Conservation (phyloP, 2,113 vertebrate genomes). For the Thamnophis sirtalis region DNA sequence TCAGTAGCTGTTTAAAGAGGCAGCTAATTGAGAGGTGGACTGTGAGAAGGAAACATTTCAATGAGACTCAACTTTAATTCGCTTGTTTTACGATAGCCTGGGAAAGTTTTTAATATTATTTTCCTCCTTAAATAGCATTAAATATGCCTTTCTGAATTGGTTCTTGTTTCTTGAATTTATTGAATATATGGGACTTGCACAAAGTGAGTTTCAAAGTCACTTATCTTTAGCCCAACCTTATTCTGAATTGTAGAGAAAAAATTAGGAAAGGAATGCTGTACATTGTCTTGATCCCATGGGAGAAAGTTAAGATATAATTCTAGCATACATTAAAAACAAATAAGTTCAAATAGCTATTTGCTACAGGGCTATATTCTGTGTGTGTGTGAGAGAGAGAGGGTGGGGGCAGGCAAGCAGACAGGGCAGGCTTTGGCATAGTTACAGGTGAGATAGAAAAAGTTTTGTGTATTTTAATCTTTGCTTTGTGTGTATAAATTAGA, state of each 20-base stretch:
- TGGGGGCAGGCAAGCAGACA: no score
- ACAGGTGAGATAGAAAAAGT: background rate
- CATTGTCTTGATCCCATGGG: background rate
- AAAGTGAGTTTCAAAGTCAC: background rate
- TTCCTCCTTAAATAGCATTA: background rate
- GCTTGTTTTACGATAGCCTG: background rate
- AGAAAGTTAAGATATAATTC: background rate
- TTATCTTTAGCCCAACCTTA: background rate
- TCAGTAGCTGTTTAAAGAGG: background rate
- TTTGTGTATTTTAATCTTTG: background rate
- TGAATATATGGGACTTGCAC: background rate
- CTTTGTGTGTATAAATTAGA: background rate
- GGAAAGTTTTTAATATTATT: no score
- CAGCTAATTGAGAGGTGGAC: background rate
- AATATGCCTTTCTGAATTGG: background rate
- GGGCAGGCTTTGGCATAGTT: background rate
- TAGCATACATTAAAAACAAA: background rate
- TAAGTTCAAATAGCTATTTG: background rate
- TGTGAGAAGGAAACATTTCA: background rate
- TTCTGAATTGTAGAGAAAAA: background rate
- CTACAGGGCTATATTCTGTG: background rate
- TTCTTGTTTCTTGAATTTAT: background rate
- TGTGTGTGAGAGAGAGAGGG: no score
- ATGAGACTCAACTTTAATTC: background rate
- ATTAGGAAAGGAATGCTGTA: background rate